Evolutionary conservation across 1,140 invertebrate genomes (phyloP).

Genomic region (Sycophila sp.): DNA sequence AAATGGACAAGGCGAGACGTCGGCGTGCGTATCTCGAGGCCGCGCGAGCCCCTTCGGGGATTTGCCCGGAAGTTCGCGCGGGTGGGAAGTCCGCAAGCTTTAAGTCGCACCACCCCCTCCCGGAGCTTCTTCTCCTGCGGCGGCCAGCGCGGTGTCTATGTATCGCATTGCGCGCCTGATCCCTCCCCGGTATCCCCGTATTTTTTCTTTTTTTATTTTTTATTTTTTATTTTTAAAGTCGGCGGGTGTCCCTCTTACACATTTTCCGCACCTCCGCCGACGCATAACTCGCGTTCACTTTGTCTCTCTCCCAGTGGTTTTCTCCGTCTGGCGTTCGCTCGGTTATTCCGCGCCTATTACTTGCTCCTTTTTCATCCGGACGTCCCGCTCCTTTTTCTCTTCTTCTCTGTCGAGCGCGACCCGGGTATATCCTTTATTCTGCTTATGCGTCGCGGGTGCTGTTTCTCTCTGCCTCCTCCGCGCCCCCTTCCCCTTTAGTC

Average conservation of each 20-base stretch:
- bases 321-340: no score
- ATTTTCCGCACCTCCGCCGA: conserved; percentile 10
- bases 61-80: conserved; percentile 35
- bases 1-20: no score
- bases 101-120: conserved; percentile 6
- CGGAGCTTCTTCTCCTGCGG: no score
- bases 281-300: conserved; percentile 1
- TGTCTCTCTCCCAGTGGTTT: background rate
- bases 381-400: no score
- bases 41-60: conserved; percentile 41
- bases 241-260: background rate
- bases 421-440: no score
- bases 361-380: no score
- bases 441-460: no score
- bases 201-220: background rate
- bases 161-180: background rate
- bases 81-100: no score
- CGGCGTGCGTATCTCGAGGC: conserved; percentile 7
- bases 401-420: no score
- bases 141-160: background rate
- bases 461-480: no score
- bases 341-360: no score
- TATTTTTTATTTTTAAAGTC: background rate
- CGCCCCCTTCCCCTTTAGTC: no score
- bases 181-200: background rate